Evolutionary conservation across 2,888 invertebrate genomes (phyloP), one percentile per base, ranked within the genome.

Genomic region (Palloptera scutellata): DNA sequence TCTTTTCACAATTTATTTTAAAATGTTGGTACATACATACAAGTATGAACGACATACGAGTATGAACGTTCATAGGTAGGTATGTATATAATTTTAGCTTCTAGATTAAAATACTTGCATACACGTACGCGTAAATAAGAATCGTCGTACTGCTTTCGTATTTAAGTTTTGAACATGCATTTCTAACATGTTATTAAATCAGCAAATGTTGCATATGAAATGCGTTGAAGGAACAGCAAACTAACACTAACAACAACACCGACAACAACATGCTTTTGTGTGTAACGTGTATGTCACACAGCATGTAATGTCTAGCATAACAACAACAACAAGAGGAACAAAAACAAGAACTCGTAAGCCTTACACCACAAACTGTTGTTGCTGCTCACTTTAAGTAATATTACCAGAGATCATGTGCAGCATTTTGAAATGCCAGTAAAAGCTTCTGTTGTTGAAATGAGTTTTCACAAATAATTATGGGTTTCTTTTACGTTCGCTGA

Each of bases 391-490:
- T n/a, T n/a, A n/a, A n/a, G n/a, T n/a, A n/a, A 6, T 17, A 41
- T 15, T 11, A 9, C 57, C 57, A n/a, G 43, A 53, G 15, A 19
- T 41, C 17, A n/a, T 19, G 64, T 17, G 30, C 20, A 20, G 48
- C 20, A 57, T 64, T 64, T 19, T 13, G 40, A 64, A 57, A 41
- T 57, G 30, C 30, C 64, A 45, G 13, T 13, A 15, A 55, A 64
- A 48, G 41, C 57, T 48, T 48, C 57, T 15, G 48, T 57, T 64
- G 64, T 41, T 64, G 64, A 64, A 64, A 55, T 64, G 48, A 64
- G 55, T 64, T 57, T 64, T 64, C 64, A 55, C 20, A 40, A 64
- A 57, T 64, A 64, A 64, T 64, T 64, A 64, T 55, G 51, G 64
- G 57, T 51, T 64, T 64, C 41, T 17, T 15, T 1, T 15, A 45